These are phyloP conservation scores for Siniperca scherzeri DNA, from an alignment of 2,797 vertebrate species.

Conservation along the genomic window DNA sequence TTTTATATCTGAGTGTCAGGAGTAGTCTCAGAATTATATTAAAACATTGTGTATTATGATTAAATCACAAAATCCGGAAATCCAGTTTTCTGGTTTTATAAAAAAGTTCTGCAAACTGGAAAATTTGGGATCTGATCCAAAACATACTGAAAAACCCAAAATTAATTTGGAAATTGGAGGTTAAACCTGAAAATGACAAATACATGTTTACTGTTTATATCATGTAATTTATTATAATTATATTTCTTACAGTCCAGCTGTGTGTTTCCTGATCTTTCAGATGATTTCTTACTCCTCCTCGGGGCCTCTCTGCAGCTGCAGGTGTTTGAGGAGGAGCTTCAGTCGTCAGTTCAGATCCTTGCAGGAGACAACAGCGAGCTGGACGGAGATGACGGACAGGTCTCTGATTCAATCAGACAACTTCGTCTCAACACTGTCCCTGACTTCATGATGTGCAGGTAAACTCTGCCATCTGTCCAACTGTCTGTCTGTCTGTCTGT, in stretches of 20 bases:
- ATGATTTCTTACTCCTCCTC: conserved; percentile 94
- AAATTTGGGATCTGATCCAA: neutral
- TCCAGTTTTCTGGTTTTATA: neutral
- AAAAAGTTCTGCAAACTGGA: neutral
- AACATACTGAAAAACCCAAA: neutral
- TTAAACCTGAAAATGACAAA: neutral
- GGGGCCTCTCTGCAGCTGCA: conserved; percentile 93
- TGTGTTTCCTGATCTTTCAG: conserved; percentile 69
- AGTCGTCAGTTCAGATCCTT: conserved; percentile 86
- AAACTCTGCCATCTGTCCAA: neutral
- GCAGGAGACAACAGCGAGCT: conserved; percentile 95
- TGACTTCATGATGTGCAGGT: conserved; percentile 96
- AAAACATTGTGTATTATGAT: no score
- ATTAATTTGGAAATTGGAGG: neutral
- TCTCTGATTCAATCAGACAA: conserved; percentile 89
- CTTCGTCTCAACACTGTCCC: conserved; percentile 89
- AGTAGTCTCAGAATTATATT: neutral
- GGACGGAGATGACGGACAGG: conserved; percentile 86
- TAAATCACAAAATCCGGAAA: no score
- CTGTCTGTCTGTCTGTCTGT: conserved; percentile 1
- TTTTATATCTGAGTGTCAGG: neutral
- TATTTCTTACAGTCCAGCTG: no score
- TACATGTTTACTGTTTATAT: neutral
- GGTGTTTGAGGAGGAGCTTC: conserved; percentile 94
- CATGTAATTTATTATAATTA: no score